These are phyloP conservation scores for Corythornis vintsioides DNA, from an alignment of 2,113 vertebrate genomes.

Conservation along the genomic window DNA sequence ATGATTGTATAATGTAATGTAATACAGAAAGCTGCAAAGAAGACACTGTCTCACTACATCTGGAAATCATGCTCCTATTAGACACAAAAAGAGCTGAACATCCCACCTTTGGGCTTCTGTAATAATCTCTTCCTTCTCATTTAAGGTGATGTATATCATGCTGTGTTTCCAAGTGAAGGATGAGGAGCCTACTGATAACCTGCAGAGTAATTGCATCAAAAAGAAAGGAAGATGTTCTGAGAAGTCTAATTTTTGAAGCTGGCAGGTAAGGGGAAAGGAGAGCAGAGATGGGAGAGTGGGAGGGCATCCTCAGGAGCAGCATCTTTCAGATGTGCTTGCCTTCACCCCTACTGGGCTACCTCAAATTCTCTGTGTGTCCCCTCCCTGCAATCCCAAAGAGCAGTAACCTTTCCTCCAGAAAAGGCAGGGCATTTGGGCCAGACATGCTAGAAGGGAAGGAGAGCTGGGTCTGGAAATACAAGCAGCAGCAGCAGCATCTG, in stretches of 20 bases:
- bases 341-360: background rate
- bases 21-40: background rate
- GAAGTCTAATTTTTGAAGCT: background rate
- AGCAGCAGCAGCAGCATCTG: background rate
- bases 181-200: background rate
- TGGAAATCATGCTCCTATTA: background rate
- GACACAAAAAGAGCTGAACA: background rate
- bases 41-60: background rate
- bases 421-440: background rate
- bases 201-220: background rate
- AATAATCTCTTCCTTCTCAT: background rate
- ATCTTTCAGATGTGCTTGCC: background rate
- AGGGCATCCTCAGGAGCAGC: background rate
- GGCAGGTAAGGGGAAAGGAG: background rate
- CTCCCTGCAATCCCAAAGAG: background rate
- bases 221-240: background rate
- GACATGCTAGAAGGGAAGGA: background rate
- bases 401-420: background rate
- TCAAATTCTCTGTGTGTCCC: background rate
- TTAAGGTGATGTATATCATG: background rate
- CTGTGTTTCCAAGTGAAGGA: background rate
- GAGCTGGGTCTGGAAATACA: background rate
- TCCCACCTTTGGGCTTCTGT: background rate
- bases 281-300: background rate
- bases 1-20: background rate